Evolutionary conservation across 2,888 invertebrate genomes (phyloP), one percentile per base, ranked within the genome.

Genomic region (Anorthoa munda): DNA sequence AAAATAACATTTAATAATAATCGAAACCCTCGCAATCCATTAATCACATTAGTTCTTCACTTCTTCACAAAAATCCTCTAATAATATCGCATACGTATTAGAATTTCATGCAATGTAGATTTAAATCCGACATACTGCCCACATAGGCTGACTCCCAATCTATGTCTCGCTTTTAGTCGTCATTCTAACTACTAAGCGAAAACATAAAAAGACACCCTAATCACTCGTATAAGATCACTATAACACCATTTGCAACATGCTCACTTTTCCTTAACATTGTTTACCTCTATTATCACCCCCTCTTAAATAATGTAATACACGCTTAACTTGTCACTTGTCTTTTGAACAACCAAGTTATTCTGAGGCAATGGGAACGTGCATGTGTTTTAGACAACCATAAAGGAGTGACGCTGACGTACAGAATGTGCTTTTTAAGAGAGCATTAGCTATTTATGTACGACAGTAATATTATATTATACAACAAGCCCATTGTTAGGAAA

Each of bases 321-420:
- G 81, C 68, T 76, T 55, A 66, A 80, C 63, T 66, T 72, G 77
- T 66, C 75, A 56, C 65, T 69, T 46, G 55, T 64, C 72, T 76
- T 75, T 61, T 21, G 18, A 53, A 78, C 66, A 73, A 56, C 31
- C 61, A 61, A 56, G 56, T 82, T 71, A 71, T 79, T 75, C n/a
- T n/a, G n/a, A n/a, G n/a, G n/a, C n/a, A n/a, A n/a, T n/a, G n/a
- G n/a, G n/a, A n/a, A n/a, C n/a, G n/a, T n/a, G n/a, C n/a, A n/a
- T n/a, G n/a, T n/a, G n/a, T n/a, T n/a, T n/a, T n/a, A n/a, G n/a
- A n/a, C n/a, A n/a, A n/a, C n/a, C n/a, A n/a, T n/a, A n/a, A n/a
- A n/a, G n/a, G n/a, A n/a, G n/a, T n/a, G n/a, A n/a, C n/a, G n/a
- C 51, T 63, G 68, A 48, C 21, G 46, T 58, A 58, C 17, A 12